Percentiles rank a stretch among this genome's conserved stretches.
Evolutionary conservation across 1,140 invertebrate genomes (phyloP).

Genomic region (Chlorops oryzae): DNA sequence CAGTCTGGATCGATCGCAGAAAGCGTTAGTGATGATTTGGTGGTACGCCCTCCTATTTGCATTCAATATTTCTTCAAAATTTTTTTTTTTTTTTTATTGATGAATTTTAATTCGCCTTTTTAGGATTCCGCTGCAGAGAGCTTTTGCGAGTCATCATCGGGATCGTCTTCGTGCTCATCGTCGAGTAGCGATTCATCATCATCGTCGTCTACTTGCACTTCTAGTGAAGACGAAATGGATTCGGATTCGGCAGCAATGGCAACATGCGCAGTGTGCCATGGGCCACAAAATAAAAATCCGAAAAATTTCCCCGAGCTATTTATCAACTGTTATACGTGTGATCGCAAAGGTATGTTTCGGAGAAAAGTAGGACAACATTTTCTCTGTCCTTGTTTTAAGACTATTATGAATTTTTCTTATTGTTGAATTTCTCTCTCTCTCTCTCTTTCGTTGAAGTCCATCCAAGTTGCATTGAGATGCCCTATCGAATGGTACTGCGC

Average conservation of each 20-base stretch:
- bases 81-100: too few relatives aligned
- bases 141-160: too few relatives aligned
- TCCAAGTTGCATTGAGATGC: slow-evolving; percentile 79
- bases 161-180: too few relatives aligned
- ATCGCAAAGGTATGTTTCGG: slow-evolving; percentile 63
- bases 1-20: too few relatives aligned
- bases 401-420: too few relatives aligned
- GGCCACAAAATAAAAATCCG: slow-evolving; percentile 52
- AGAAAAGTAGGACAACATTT: too few relatives aligned
- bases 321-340: slow-evolving; percentile 68
- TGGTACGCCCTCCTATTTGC: too few relatives aligned
- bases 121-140: too few relatives aligned
- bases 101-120: too few relatives aligned
- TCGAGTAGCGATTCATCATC: slow-evolving; percentile 1
- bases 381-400: too few relatives aligned
- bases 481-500: slow-evolving; percentile 71
- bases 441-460: slow-evolving; percentile 55
- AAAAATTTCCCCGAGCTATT: slow-evolving; percentile 54
- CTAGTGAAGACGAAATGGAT: slow-evolving; percentile 13
- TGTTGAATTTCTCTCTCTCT: slow-evolving; percentile 14
- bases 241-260: slow-evolving; percentile 12
- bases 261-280: slow-evolving; percentile 51
- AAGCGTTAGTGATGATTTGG: too few relatives aligned
- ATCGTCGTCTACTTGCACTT: slow-evolving; percentile 6
- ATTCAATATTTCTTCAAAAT: too few relatives aligned